A percentile compares a stretch with the other conserved stretches of the same genome.
Conservation (phyloP, 64 coral and sea anemone species). For the Trachythela sp. region DNA sequence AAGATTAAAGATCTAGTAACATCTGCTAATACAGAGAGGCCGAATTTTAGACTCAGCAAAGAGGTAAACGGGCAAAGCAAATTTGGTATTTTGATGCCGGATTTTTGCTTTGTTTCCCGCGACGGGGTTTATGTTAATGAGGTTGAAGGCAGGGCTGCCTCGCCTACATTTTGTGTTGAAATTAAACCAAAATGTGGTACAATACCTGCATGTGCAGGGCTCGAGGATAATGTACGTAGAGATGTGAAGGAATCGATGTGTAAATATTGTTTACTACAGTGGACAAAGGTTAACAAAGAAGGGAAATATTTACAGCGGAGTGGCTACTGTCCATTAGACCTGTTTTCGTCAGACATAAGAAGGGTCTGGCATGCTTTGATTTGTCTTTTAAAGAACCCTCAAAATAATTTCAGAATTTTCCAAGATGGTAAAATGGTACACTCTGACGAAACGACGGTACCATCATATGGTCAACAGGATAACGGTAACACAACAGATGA, state of each 20-base stretch:
- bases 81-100: not conserved
- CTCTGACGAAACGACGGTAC: not conserved
- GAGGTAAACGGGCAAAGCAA: not conserved
- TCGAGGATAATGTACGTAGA: no score
- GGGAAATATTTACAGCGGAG: not conserved
- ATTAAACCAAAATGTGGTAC: slow-evolving; percentile 13
- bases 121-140: not conserved
- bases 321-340: not conserved
- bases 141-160: not conserved
- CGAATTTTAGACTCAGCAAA: not conserved
- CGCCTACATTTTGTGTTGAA: not conserved
- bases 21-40: not conserved
- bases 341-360: not conserved
- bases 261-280: not conserved
- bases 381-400: not conserved
- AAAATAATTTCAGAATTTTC: slow-evolving; percentile 5
- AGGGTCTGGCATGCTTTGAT: not conserved
- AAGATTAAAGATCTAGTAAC: not conserved
- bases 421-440: not conserved
- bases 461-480: not conserved
- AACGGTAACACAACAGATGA: not conserved
- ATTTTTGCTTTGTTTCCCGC: not conserved
- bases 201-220: not conserved
- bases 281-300: not conserved
- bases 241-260: not conserved